These are phyloP conservation scores for Eupeodes corollae DNA, from an alignment of 1,140 invertebrate species.

Conservation along the genomic window DNA sequence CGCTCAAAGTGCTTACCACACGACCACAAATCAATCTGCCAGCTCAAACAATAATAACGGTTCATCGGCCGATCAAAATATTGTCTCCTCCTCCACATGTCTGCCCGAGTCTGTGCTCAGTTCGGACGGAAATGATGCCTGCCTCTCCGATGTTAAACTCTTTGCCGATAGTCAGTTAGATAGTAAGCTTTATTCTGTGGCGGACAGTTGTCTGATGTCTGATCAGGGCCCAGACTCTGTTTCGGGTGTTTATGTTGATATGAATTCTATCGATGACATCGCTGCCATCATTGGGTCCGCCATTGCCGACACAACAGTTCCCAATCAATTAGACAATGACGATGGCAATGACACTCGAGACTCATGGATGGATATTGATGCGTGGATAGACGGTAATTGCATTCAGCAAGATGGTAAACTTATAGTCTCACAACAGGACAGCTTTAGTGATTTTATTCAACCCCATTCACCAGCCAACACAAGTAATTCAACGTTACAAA, in stretches of 20 bases:
- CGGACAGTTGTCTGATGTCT: constrained; percentile 40
- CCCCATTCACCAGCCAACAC: constrained; percentile 50
- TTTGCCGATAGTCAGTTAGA: constrained; percentile 42
- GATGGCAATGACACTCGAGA: constrained; percentile 54
- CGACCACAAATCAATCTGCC: constrained; percentile 19
- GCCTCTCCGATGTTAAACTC: constrained; percentile 37
- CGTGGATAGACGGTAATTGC: constrained; percentile 69
- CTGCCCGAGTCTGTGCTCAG: constrained; percentile 42
- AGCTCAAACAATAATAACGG: constrained; percentile 39
- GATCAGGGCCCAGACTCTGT: constrained; percentile 39
- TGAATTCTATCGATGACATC: constrained; percentile 67
- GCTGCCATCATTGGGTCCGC: constrained; percentile 78
- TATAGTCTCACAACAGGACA: constrained; percentile 48
- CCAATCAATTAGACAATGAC: constrained; percentile 51
- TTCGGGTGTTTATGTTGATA: constrained; percentile 46
- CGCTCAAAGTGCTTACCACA: constrained; percentile 44
- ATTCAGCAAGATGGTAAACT: constrained; percentile 46
- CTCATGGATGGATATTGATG: constrained; percentile 71
- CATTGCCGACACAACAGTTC: constrained; percentile 76
- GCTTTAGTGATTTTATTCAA: constrained; percentile 53
- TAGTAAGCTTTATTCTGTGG: constrained; percentile 48
- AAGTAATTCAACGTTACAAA: constrained; percentile 55
- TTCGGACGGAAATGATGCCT: constrained; percentile 31
- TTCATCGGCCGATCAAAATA: constrained; percentile 45
- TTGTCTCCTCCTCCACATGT: constrained; percentile 55